Base-by-base conservation (phyloP, 2,113 vertebrate genomes). In the Psittacus erithacus region DNA sequence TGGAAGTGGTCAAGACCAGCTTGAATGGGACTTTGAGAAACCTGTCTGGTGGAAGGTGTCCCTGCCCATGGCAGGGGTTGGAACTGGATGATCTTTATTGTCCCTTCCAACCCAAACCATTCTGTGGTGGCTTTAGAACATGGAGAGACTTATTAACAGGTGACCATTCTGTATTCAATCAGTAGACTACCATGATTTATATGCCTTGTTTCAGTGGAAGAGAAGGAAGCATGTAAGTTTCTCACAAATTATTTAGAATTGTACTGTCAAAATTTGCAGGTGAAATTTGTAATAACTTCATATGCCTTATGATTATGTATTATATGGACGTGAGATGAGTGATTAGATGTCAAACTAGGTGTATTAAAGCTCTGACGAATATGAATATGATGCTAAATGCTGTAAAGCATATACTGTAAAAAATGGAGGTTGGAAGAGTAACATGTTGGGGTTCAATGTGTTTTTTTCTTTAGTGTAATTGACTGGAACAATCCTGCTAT, bases 401-500 rank as follows among this genome's bases (percentile, higher is more conserved):
- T 52, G 11, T 92, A 78, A 49, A 90, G 28, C 3, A 4, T 5
- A 1, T 55, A 5, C 31, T 82, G 84, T 69, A 70, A 25, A 64
- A 80, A 77, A 8, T 50, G 50, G 64, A 87, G 52, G 25, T 62
- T 1, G 2, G 20, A 62, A 83, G 93, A 29, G 31, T 97, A 95
- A 96, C 12, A 8, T 55, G 12, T 60, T 95, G 6, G 73, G 79
- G 80, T 93, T 87, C 62, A 55, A 33, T 95, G 33, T 94, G 13
- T 8, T 71, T 82, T 82, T 86, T 96, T 94, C 35, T 92, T 59
- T 97, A 99, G 99, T 97, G 98, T 99, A 94, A 99, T 99, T 94
- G 99, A 99, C 96, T 99, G 99, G 99, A 99, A 99, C 96, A 99
- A 99, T 97, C 98, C 99, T 91, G 86, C 98, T 87, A 99, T 99